Conservation (phyloP, 1,140 invertebrate genomes). For the Epicauta chinensis region DNA sequence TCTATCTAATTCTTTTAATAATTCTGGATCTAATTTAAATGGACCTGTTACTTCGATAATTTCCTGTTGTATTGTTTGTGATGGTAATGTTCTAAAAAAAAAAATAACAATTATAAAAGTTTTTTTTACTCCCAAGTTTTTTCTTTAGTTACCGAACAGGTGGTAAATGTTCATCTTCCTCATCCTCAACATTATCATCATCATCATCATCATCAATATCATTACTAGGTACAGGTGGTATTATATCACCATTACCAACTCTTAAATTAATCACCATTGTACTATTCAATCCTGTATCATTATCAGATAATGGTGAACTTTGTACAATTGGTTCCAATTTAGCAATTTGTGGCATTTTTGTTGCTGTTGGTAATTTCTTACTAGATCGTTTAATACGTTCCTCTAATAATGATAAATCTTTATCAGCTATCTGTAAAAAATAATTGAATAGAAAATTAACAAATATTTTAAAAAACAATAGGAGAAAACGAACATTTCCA, state of each 20-base stretch:
- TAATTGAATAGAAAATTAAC: too few relatives aligned
- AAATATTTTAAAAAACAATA: neutral
- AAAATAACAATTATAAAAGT: conserved; percentile 2
- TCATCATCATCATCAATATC: conserved; percentile 21
- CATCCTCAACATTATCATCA: conserved; percentile 25
- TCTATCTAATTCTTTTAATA: conserved; percentile 56
- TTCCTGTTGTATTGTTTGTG: conserved; percentile 32
- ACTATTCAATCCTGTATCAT: conserved; percentile 4
- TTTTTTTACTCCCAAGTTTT: too few relatives aligned
- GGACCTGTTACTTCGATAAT: conserved; percentile 52
- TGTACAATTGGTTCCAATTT: neutral
- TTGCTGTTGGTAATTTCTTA: conserved; percentile 48
- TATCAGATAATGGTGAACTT: neutral
- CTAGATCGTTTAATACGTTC: conserved; percentile 88
- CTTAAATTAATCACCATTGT: too few relatives aligned
- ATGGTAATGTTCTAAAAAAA: conserved; percentile 26
- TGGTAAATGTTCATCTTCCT: conserved; percentile 26
- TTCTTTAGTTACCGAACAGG: conserved; percentile 31
- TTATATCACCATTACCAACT: neutral
- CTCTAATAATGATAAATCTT: conserved; percentile 88
- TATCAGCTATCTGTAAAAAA: conserved; percentile 77
- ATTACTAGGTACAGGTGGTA: neutral
- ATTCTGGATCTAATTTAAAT: conserved; percentile 62
- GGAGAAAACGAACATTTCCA: conserved; percentile 65
- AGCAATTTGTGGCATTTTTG: conserved; percentile 1